Base-by-base conservation (phyloP, 2,797 vertebrate species). In the Myripristis jacobus region DNA sequence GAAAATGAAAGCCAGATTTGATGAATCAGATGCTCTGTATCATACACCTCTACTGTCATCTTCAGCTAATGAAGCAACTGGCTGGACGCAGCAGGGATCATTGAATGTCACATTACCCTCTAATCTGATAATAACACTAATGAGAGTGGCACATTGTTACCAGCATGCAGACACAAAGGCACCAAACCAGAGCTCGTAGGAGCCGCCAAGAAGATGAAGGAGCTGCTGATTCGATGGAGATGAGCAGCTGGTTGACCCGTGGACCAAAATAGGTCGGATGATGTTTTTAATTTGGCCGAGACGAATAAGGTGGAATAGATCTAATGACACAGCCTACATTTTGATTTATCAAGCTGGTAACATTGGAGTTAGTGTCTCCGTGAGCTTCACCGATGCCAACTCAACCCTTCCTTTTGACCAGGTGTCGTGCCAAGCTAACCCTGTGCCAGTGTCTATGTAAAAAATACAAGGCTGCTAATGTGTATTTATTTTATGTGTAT, bases 381-480 rank as follows among this genome's bases (percentile, higher is more conserved):
- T 52, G 44, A 16, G 0, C 29, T 44, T 29, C 8, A 0, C 21
- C 44, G 4, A 9, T 44, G 18, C 21, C 73, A 51, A 48, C 25
- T 58, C 65, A 46, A n/a, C 41, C 41, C 41, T 25, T 44, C 13
- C 61, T 15, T 9, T 24, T 43, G 34, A 7, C 4, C 36, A 46
- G 25, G 74, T 67, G 63, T 24, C 11, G 62, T 53, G 67, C 57
- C 81, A 65, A 73, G 15, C 70, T 59, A 59, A 36, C 66, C 77
- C 66, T 19, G 65, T 75, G 70, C 75, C 66, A 55, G 59, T 6
- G 52, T 71, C 78, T 77, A 29, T 67, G 54, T n/a, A n/a, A 46
- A 43, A 51, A 65, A 60, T 56, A 62, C 65, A 70, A 51, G 58
- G 7, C 41, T 18, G 25, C 72, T 80, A 80, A 83, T 70, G 18